Evolutionary conservation across 2,113 vertebrate genomes (phyloP).

Genomic region (Phalacrocorax pelagicus): DNA sequence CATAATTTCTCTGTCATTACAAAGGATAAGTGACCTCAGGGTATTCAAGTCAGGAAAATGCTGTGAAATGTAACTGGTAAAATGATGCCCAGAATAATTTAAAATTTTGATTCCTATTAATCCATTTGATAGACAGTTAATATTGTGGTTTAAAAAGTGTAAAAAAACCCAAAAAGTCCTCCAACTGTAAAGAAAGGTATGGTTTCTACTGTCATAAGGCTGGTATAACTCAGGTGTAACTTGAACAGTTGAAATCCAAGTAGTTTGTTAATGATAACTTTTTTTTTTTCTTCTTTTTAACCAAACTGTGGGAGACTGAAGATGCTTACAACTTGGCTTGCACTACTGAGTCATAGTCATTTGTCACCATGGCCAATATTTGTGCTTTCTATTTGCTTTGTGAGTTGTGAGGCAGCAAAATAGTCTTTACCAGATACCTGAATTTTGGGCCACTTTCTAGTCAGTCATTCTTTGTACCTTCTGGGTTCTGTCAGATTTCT

Average conservation of each 20-base stretch:
- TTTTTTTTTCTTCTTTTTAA: neutral
- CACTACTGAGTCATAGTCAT: neutral
- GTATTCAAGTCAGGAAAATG: conserved; percentile 53
- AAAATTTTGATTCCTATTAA: neutral
- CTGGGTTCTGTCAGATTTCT: neutral
- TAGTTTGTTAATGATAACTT: neutral
- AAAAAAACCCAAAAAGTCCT: neutral
- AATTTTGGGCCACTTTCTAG: neutral
- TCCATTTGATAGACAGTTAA: neutral
- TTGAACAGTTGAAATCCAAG: neutral
- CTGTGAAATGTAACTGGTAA: conserved; percentile 26
- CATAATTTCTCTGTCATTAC: neutral
- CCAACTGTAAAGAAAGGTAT: neutral
- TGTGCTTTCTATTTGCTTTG: neutral
- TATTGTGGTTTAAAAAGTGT: neutral
- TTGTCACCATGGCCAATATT: neutral
- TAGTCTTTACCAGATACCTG: neutral
- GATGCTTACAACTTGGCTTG: neutral
- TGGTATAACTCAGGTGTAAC: neutral
- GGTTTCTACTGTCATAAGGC: neutral
- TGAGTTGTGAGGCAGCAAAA: neutral
- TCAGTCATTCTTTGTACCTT: neutral
- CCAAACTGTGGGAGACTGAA: neutral
- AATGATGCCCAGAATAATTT: neutral
- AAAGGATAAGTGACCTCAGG: conserved; percentile 11